Conservation (phyloP, 2,888 invertebrate species). For the Caenorhabditis imperialis region DNA sequence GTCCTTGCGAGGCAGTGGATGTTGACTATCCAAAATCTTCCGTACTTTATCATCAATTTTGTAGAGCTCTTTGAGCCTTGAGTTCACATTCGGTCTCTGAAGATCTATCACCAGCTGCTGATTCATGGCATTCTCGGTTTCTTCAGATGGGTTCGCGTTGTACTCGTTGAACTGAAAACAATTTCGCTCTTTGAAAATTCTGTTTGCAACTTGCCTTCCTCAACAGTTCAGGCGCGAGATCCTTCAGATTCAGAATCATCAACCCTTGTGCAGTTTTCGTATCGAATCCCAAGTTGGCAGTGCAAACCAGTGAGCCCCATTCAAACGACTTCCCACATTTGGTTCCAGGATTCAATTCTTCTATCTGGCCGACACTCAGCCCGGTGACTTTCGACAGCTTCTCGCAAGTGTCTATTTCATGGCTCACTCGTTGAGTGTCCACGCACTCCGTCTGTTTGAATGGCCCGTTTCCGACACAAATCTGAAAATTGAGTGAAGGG, state of each 20-base stretch:
- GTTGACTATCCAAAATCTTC: conserved; percentile 32
- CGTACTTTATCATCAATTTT: conserved; percentile 14
- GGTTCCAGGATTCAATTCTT: conserved; percentile 10
- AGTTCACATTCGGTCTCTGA: conserved; percentile 18
- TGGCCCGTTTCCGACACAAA: conserved; percentile 20
- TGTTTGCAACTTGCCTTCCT: too few species aligned
- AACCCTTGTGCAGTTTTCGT: conserved; percentile 22
- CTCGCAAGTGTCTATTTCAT: conserved; percentile 21
- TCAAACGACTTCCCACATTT: conserved; percentile 9
- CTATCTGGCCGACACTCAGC: conserved; percentile 3
- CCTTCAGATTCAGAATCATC: conserved; percentile 9
- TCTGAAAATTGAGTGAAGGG: too few species aligned
- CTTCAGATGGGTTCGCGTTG: too few species aligned
- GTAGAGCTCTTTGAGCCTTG: conserved; percentile 28
- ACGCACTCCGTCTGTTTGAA: conserved; percentile 22
- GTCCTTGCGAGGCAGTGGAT: conserved; percentile 16
- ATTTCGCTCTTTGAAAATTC: too few species aligned
- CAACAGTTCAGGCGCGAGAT: conserved; percentile 9
- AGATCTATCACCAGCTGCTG: conserved; percentile 1
- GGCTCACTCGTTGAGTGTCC: conserved; percentile 7
- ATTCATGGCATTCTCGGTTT: conserved; percentile 19
- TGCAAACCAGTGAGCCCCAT: conserved; percentile 21
- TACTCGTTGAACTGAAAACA: too few species aligned
- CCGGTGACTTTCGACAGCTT: conserved; percentile 9
- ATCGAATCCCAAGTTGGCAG: conserved; percentile 16